Conservation (phyloP, 2,888 invertebrate species). For the Eueremaeus valkanovi region DNA sequence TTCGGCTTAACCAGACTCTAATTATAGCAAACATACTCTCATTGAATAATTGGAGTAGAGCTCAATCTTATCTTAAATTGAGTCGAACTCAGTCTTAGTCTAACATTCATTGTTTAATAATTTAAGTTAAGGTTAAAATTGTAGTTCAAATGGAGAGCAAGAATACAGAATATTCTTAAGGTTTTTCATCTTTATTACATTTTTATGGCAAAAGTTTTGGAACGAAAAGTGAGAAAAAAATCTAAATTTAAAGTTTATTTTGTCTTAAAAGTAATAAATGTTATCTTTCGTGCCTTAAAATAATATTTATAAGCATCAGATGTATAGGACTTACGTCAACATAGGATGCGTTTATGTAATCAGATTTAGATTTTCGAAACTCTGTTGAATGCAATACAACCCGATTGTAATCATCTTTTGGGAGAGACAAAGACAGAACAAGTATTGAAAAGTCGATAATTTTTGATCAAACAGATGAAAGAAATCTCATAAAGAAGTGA, state of each 20-base stretch:
- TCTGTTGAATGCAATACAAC: constrained; percentile 71
- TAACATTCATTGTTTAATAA: no score
- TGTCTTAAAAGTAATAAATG: background rate
- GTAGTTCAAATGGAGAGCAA: no score
- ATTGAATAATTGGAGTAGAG: no score
- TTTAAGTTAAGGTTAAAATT: background rate
- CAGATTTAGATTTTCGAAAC: constrained; percentile 58
- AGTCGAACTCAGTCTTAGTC: no score
- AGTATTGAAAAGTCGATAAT: background rate
- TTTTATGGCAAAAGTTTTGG: no score
- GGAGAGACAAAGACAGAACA: background rate
- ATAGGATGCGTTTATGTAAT: constrained; percentile 89
- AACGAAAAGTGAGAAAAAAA: background rate
- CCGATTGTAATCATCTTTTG: constrained; percentile 84
- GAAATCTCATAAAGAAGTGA: background rate
- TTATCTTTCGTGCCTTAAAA: background rate
- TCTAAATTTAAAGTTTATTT: background rate
- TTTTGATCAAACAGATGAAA: constrained; percentile 2
- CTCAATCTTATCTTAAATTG: no score
- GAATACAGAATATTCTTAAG: no score
- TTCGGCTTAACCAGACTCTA: constrained; percentile 62
- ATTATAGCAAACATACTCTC: background rate
- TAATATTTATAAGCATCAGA: constrained; percentile 3
- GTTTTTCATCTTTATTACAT: no score
- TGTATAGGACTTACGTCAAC: constrained; percentile 63